Evolutionary conservation across 2,797 vertebrate species (phyloP).

Genomic region (Lycodopsis pacificus): DNA sequence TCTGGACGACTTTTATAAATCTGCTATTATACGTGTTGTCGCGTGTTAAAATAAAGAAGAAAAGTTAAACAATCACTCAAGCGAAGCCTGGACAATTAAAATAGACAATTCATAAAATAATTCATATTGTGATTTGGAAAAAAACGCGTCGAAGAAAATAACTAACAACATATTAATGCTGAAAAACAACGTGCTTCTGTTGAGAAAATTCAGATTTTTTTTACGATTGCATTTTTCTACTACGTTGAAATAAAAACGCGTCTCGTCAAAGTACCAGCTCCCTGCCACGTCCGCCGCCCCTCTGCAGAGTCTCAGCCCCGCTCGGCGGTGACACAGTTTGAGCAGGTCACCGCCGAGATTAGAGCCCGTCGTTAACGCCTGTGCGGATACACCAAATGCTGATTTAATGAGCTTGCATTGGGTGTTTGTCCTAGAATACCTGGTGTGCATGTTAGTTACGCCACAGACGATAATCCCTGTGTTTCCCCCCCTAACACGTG

Average conservation of each 20-base stretch:
- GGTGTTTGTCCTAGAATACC: constrained; percentile 80
- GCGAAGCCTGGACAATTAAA: background rate
- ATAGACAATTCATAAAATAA: background rate
- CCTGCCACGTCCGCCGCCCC: background rate
- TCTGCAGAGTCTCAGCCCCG: constrained; percentile 27
- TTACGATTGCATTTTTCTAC: background rate
- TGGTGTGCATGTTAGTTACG: constrained; percentile 68
- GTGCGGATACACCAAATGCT: constrained; percentile 76
- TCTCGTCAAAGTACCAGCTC: no score
- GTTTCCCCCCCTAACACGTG: constrained; percentile 56
- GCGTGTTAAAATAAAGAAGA: background rate
- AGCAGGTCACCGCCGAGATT: constrained; percentile 75
- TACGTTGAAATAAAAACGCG: background rate
- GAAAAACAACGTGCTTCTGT: background rate
- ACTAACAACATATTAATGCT: background rate
- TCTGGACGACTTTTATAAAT: background rate
- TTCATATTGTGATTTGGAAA: background rate
- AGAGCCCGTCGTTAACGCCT: constrained; percentile 77
- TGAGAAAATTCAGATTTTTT: no score
- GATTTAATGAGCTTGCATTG: constrained; percentile 80
- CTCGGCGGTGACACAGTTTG: constrained; percentile 63
- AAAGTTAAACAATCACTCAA: background rate
- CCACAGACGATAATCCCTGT: constrained; percentile 66
- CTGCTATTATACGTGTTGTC: background rate
- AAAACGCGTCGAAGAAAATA: constrained; percentile 50